Conservation (phyloP, 2,888 invertebrate species). For the Eupeodes latifasciatus region DNA sequence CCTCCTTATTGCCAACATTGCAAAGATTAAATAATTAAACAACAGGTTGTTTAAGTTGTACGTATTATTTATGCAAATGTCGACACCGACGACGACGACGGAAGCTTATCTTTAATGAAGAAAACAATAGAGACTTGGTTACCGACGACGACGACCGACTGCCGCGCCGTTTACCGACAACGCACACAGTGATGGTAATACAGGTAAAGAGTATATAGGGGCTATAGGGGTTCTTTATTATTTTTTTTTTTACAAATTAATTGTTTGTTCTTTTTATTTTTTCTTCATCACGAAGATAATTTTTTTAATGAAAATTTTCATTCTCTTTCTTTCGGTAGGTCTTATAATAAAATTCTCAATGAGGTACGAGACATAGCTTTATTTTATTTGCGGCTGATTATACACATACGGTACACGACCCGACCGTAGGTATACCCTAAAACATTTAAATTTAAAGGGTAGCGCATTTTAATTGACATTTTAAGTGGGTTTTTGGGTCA, state of each 20-base stretch:
- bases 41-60: constrained; percentile 48
- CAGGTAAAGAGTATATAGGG: neutral
- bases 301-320: constrained; percentile 49
- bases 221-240: neutral
- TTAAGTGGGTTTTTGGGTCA: constrained; percentile 47
- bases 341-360: constrained; percentile 10
- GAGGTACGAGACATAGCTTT: constrained; percentile 14
- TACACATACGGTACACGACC: neutral
- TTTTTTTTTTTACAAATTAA: neutral
- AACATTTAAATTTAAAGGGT: neutral
- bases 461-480: constrained; percentile 30
- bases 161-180: neutral
- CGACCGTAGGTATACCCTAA: neutral
- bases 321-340: constrained; percentile 9
- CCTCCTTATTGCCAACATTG: constrained; percentile 18
- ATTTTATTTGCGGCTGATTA: constrained; percentile 1
- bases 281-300: constrained; percentile 18
- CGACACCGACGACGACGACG: neutral
- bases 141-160: neutral
- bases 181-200: neutral
- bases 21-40: constrained; percentile 32
- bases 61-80: constrained; percentile 48
- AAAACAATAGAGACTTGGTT: constrained; percentile 26
- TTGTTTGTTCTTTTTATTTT: constrained; percentile 27
- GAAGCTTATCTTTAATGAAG: constrained; percentile 43